Conservation (phyloP, 1,140 invertebrate species). For the Trachymyrmex septentrionalis region DNA sequence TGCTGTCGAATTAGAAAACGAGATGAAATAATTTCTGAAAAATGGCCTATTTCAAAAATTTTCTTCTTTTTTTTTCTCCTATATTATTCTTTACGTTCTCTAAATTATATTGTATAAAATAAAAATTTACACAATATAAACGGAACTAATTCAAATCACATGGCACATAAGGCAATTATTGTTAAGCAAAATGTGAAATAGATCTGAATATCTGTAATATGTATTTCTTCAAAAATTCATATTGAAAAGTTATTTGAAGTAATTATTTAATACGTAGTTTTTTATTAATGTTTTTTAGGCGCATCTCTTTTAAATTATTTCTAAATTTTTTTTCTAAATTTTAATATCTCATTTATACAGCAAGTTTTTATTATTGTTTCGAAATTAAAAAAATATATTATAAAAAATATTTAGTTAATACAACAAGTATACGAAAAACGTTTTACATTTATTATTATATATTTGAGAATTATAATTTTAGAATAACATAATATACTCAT, state of each 20-base stretch:
- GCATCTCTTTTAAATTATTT: not conserved
- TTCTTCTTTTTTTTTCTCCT: not conserved
- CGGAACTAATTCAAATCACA: not conserved
- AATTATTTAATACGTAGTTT: not conserved
- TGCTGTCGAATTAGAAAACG: not conserved
- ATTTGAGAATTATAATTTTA: not conserved
- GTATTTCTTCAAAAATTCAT: not conserved
- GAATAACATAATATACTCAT: not conserved
- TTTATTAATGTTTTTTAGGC: not conserved
- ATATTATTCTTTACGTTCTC: not conserved
- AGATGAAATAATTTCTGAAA: not conserved
- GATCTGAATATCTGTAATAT: not conserved
- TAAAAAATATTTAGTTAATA: not conserved
- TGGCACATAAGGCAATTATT: not conserved
- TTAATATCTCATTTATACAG: not conserved
- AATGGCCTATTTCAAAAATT: not conserved
- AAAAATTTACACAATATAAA: not conserved
- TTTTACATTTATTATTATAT: slow-evolving; percentile 2
- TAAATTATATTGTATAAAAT: not conserved
- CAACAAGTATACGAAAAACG: not conserved
- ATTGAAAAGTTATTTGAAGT: not conserved
- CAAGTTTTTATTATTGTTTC: not conserved
- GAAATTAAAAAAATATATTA: not conserved
- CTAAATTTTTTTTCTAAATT: not conserved
- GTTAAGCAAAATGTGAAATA: not conserved